Conservation (phyloP, 1,140 invertebrate species). For the Spodoptera frugiperda region DNA sequence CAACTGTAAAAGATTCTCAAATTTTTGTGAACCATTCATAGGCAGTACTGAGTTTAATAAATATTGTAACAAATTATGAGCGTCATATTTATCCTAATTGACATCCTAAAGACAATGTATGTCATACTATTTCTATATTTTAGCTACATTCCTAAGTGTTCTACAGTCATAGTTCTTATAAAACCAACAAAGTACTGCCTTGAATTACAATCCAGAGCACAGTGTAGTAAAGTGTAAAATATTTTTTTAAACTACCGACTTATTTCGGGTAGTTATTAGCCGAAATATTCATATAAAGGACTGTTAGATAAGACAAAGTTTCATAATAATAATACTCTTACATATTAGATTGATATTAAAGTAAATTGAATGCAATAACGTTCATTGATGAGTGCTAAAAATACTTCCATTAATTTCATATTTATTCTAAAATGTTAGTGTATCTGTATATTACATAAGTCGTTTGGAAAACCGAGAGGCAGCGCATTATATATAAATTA, state of each 20-base stretch:
- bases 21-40: background rate
- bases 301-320: conserved; percentile 43
- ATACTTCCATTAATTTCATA: conserved; percentile 46
- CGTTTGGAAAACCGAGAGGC: conserved; percentile 3
- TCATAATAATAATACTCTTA: conserved; percentile 44
- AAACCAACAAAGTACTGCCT: conserved; percentile 25
- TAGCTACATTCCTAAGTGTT: too few relatives aligned
- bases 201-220: conserved; percentile 7
- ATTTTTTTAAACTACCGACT: conserved; percentile 29
- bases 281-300: conserved; percentile 42
- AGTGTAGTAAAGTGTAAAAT: conserved; percentile 24
- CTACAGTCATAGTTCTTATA: too few relatives aligned
- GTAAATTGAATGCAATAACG: conserved; percentile 38
- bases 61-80: background rate
- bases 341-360: conserved; percentile 30
- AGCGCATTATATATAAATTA: conserved; percentile 39
- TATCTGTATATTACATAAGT: conserved; percentile 28
- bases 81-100: background rate
- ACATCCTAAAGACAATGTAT: background rate
- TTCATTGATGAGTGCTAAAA: conserved; percentile 44
- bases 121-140: background rate
- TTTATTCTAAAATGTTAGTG: conserved; percentile 43
- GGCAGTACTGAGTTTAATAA: conserved; percentile 28
- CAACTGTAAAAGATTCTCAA: background rate
- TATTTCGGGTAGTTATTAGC: background rate